Conservation (phyloP, 2,888 invertebrate genomes). For the Brachyopa scutellaris region DNA sequence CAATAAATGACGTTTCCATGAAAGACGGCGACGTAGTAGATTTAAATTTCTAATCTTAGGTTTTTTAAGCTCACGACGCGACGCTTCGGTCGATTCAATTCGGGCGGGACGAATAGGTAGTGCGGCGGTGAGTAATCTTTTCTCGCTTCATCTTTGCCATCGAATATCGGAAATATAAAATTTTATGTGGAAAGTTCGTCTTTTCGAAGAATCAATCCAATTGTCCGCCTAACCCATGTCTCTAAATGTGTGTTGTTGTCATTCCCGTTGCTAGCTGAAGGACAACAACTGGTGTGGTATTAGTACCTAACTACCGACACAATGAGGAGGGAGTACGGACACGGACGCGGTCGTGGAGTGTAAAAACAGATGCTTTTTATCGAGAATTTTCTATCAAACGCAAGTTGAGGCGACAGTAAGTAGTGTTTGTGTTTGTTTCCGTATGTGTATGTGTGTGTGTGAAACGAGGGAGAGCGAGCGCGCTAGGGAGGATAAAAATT, state of each 20-base stretch:
- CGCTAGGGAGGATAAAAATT: not conserved
- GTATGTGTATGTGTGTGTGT: not conserved
- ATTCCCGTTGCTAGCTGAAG: slow-evolving; percentile 30
- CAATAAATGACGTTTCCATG: slow-evolving; percentile 27
- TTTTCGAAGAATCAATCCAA: not conserved
- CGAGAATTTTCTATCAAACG: slow-evolving; percentile 61
- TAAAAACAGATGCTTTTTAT: slow-evolving; percentile 39
- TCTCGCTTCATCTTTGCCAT: not conserved
- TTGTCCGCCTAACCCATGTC: slow-evolving; percentile 23
- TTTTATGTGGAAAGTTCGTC: not conserved
- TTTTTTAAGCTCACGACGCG: not conserved
- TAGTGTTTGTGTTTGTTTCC: too few species aligned
- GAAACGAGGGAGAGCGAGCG: slow-evolving; percentile 2
- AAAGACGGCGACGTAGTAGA: slow-evolving; percentile 15
- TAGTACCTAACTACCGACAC: too few species aligned
- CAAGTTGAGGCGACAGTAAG: slow-evolving; percentile 38
- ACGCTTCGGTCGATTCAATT: slow-evolving; percentile 1
- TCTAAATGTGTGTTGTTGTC: slow-evolving; percentile 33
- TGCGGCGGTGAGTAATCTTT: not conserved
- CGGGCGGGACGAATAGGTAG: slow-evolving; percentile 37
- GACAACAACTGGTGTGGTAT: slow-evolving; percentile 51
- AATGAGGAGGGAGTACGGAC: slow-evolving; percentile 22
- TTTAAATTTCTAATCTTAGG: not conserved
- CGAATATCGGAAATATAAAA: not conserved
- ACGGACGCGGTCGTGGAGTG: too few species aligned